phyloP scores from a whole-genome alignment of 2,797 vertebrate genomes.

The Thaleichthys pacificus region DNA sequence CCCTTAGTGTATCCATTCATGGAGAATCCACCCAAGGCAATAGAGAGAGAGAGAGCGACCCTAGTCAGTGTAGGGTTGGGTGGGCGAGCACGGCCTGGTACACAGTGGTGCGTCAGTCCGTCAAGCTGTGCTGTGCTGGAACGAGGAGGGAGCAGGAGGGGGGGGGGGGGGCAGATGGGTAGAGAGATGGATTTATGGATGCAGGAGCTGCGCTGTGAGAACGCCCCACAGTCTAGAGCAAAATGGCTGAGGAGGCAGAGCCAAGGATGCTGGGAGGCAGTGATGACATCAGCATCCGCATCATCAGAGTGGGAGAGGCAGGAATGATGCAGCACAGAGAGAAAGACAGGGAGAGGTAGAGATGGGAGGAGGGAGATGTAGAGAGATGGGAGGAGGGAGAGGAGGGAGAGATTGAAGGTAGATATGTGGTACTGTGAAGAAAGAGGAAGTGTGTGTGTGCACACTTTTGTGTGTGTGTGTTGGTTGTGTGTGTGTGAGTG shows the following conservation, averaged over 20 bases:
- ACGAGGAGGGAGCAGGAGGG: conserved; percentile 22
- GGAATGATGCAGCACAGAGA: not conserved
- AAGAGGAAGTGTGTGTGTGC: conserved; percentile 1
- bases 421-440: not conserved
- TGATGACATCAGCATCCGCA: conserved; percentile 73
- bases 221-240: conserved; percentile 40
- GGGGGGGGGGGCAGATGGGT: conserved; percentile 22
- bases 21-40: conserved; percentile 59
- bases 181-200: conserved; percentile 46
- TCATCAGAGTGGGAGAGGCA: conserved; percentile 52
- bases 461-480: too few relatives aligned
- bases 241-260: conserved; percentile 71
- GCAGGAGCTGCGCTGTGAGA: conserved; percentile 31
- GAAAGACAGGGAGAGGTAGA: not conserved
- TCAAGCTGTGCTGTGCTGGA: conserved; percentile 14
- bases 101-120: conserved; percentile 57
- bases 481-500: too few relatives aligned
- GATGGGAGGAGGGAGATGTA: not conserved
- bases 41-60: conserved; percentile 19
- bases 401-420: not conserved
- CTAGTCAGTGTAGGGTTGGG: conserved; percentile 39
- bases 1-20: conserved; percentile 65
- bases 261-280: conserved; percentile 67
- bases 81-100: conserved; percentile 26
- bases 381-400: not conserved